Evolutionary conservation across 2,113 vertebrate genomes (phyloP), one percentile per base, ranked within the genome.

Genomic region (Ceyx margarethae): DNA sequence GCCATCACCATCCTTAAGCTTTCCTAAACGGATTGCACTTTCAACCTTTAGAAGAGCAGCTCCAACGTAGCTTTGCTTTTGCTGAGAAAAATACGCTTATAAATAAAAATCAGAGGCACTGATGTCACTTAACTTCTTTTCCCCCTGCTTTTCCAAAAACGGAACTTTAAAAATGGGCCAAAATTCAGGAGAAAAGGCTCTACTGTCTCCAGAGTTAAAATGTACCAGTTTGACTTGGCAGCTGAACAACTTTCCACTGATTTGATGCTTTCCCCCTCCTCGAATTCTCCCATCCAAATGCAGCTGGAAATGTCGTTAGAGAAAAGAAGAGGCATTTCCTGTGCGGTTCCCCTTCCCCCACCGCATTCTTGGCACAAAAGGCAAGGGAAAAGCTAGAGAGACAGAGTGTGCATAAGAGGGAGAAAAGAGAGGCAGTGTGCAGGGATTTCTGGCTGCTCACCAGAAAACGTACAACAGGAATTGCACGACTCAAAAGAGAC

Each of bases 311-410:
- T 73, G 92, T 92, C 95, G 93, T 97, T 93, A 93, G 90, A 97
- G 96, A 96, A 96, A 94, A 95, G 96, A 97, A 97, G 96, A 97
- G 96, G 97, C 97, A 98, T 98, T 98, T 98, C 98, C 98, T 97
- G 96, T 95, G 94, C 76, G 96, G 94, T 94, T 94, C 94, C 93
- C 95, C 94, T 95, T 93, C 91, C 91, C 95, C 97, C 97, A 97
- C 94, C 90, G 90, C 97, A 97, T 97, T 97, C 96, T 96, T 97
- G 96, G 96, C 95, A 97, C 95, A 96, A 95, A 91, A 92, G 95
- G 91, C 95, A 85, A 94, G 90, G 95, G 94, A 94, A 82, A 94
- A 87, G 86, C 91, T 91, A 86, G 78, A 94, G 80, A 95, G 94
- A 94, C 93, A 80, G 90, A 84, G 93, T 79, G 91, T 92, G 94